Percentiles rank a stretch among this genome's conserved stretches.
Evolutionary conservation across 2,888 invertebrate species (phyloP).

Genomic region (Nomada goodeniana): DNA sequence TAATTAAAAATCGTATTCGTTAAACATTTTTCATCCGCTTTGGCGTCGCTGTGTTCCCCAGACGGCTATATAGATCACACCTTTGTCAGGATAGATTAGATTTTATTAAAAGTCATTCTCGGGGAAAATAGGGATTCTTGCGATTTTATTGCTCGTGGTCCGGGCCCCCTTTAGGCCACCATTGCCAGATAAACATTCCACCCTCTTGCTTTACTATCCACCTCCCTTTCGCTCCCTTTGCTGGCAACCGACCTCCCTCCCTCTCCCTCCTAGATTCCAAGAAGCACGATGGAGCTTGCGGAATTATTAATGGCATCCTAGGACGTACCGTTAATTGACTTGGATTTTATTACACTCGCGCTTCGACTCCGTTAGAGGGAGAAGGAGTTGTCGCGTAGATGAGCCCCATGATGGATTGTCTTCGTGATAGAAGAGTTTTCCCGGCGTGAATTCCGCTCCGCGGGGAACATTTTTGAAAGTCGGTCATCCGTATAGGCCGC

Average conservation of each 20-base stretch:
- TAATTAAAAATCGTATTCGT: not conserved
- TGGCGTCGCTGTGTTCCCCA: not conserved
- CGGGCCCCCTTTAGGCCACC: slow-evolving; percentile 47
- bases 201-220: slow-evolving; percentile 19
- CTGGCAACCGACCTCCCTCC: not conserved
- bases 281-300: slow-evolving; percentile 61
- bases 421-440: slow-evolving; percentile 49
- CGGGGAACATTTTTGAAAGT: slow-evolving; percentile 61
- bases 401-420: slow-evolving; percentile 61
- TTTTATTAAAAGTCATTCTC: slow-evolving; percentile 26
- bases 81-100: not conserved
- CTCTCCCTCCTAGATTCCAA: slow-evolving; percentile 51
- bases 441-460: slow-evolving; percentile 48
- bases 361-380: slow-evolving; percentile 58
- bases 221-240: slow-evolving; percentile 37
- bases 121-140: slow-evolving; percentile 14
- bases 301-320: slow-evolving; percentile 79
- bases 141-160: slow-evolving; percentile 37
- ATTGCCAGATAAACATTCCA: slow-evolving; percentile 53
- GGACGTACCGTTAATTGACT: slow-evolving; percentile 80
- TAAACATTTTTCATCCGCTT: not conserved
- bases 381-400: slow-evolving; percentile 67
- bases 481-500: slow-evolving; percentile 56
- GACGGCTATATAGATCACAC: not conserved
- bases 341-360: slow-evolving; percentile 79